A percentile compares a stretch with the other conserved stretches of the same genome.
phyloP scores from a whole-genome alignment of 2,797 vertebrate species.

The Oceanodroma leucorhoa region DNA sequence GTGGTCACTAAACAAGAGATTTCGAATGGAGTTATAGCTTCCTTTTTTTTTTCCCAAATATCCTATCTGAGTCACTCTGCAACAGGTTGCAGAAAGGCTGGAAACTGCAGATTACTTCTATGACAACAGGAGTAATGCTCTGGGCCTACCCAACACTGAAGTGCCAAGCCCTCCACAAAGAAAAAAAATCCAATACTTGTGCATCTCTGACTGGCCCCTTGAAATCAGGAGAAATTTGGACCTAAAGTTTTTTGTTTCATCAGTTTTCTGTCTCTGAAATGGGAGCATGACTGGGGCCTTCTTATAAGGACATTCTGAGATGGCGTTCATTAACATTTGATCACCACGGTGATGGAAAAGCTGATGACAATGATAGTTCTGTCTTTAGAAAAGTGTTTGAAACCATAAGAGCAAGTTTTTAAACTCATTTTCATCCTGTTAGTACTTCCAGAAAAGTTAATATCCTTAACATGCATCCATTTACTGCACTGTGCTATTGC shows the following conservation, averaged over 20 bases:
- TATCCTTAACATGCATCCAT: background rate
- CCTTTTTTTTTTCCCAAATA: background rate
- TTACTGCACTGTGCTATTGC: background rate
- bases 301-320: background rate
- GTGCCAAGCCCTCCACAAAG: background rate
- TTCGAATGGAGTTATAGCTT: background rate
- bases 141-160: background rate
- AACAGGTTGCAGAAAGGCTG: background rate
- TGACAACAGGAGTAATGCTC: background rate
- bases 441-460: background rate
- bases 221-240: background rate
- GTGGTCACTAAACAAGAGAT: background rate
- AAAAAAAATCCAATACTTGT: background rate
- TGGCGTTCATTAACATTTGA: background rate
- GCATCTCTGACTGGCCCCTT: background rate
- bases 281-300: fast-evolving
- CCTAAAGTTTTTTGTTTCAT: background rate
- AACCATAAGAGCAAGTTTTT: background rate
- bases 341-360: background rate
- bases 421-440: background rate
- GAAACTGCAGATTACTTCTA: background rate
- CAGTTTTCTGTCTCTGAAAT: background rate
- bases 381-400: background rate
- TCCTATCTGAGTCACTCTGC: background rate
- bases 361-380: background rate